Conservation (phyloP, 53 echinoderm and acorn worm genomes). For the Patiria pectinifera region DNA sequence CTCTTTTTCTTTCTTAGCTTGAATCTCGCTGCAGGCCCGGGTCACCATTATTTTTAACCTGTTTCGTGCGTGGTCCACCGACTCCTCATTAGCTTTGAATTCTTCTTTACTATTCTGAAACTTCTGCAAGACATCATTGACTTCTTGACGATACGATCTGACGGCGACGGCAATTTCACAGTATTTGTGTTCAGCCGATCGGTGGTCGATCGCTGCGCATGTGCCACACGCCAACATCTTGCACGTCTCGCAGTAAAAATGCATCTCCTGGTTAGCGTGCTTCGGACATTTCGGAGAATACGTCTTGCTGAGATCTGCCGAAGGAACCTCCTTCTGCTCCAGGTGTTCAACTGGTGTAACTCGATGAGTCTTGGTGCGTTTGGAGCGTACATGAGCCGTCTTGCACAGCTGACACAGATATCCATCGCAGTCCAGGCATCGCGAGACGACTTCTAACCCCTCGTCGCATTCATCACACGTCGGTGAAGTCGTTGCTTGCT, state of each 20-base stretch:
- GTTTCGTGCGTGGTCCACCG: not conserved
- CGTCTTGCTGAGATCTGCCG: not conserved
- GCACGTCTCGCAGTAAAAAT: constrained; percentile 23
- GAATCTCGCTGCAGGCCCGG: not conserved
- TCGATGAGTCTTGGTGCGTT: not conserved
- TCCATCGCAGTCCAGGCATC: not conserved
- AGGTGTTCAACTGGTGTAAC: not conserved
- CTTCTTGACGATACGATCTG: not conserved
- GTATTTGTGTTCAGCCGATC: not conserved
- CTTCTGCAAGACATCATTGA: not conserved
- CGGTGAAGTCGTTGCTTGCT: not conserved
- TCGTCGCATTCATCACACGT: not conserved
- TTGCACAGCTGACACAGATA: not conserved
- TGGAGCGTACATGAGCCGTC: not conserved
- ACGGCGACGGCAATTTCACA: not conserved
- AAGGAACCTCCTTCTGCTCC: not conserved
- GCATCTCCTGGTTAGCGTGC: not conserved
- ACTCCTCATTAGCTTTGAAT: not conserved
- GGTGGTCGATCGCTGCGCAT: not conserved
- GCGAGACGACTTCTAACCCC: not conserved
- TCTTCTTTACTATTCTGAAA: not conserved
- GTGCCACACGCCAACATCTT: not conserved
- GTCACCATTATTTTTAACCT: not conserved
- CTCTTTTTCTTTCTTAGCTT: not conserved
- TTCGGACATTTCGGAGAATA: not conserved